Base-by-base conservation (phyloP, 2,888 invertebrate genomes). In the Notodonta dromedarius region DNA sequence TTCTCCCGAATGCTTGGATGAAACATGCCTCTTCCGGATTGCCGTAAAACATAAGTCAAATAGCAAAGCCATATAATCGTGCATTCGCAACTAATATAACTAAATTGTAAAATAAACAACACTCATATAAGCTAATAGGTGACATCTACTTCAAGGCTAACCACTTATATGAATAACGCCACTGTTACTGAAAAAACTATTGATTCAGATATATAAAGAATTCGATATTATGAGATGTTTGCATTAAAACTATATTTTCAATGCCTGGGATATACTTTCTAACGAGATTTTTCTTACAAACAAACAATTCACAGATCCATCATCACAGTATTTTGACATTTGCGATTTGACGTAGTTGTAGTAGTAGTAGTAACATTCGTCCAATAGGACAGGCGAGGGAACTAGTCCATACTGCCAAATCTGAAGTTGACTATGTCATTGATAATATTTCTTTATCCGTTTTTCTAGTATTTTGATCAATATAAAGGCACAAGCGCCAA, bases 131-230 rank as follows among this genome's bases (percentile, higher is more conserved):
- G 82, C 83, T 88, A 89, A 86, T 89, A 90, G 85, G 86, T 93
- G 93, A 92, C 93, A 93, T 91, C 88, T 88, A 91, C 89, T 93
- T 93, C 93, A 93, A 93, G 93, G 93, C 93, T 93, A 93, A 93
- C 93, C 87, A 93, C 89, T 91, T 88, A 85, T 65, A 75, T 82
- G 86, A 85, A 85, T 85, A 89, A 82, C 81, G 83, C 82, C 82
- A 85, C 83, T 82, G 79, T 83, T 82, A 82, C 80, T 82, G 71
- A 70, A 66, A 76, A 76, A 80, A 72, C 71, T 74, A 79, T 69
- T 72, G 64, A 71, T 79, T 71, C 78, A 57, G 73, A 79, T 71
- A 66, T 65, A 67, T 75, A 72, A 74, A 66, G 62, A 69, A 75
- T 79, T 78, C 75, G 67, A 66, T 80, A 61, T 61, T 63, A 57